Evolutionary conservation across 2,797 vertebrate species (phyloP).

Genomic region (Diplodus sargus): DNA sequence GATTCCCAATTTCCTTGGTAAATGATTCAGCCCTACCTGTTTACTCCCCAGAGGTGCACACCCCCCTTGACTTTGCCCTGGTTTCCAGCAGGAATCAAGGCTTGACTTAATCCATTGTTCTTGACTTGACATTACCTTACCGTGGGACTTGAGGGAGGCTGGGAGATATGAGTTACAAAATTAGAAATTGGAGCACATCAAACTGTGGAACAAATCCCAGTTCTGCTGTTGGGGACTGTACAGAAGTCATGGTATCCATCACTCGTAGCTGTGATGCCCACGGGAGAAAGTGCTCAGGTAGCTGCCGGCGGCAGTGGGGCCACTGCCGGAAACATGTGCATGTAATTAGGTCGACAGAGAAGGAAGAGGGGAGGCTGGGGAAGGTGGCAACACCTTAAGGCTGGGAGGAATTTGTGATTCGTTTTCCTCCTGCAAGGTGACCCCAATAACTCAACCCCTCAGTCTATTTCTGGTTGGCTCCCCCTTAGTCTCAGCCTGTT

Average conservation of each 20-base stretch:
- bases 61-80: slow-evolving; percentile 81
- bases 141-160: slow-evolving; percentile 81
- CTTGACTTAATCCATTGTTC: slow-evolving; percentile 86
- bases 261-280: slow-evolving; percentile 84
- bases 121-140: slow-evolving; percentile 88
- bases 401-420: slow-evolving; percentile 82
- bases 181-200: slow-evolving; percentile 91
- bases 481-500: slow-evolving; percentile 79
- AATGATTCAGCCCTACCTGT: slow-evolving; percentile 61
- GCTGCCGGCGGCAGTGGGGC: slow-evolving; percentile 77
- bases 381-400: slow-evolving; percentile 85
- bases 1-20: slow-evolving; percentile 38
- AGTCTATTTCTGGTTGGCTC: slow-evolving; percentile 86
- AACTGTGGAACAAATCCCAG: slow-evolving; percentile 87
- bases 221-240: slow-evolving; percentile 83
- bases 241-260: slow-evolving; percentile 87
- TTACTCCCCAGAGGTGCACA: slow-evolving; percentile 18
- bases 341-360: slow-evolving; percentile 90
- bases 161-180: slow-evolving; percentile 85
- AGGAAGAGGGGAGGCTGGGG: slow-evolving; percentile 82
- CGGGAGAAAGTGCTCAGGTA: slow-evolving; percentile 83
- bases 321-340: slow-evolving; percentile 85
- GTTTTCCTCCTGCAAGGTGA: slow-evolving; percentile 89
- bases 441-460: slow-evolving; percentile 89
- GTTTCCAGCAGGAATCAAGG: slow-evolving; percentile 80